Evolutionary conservation across 2,797 vertebrate species (phyloP).

Genomic region (Pangasius djambal): DNA sequence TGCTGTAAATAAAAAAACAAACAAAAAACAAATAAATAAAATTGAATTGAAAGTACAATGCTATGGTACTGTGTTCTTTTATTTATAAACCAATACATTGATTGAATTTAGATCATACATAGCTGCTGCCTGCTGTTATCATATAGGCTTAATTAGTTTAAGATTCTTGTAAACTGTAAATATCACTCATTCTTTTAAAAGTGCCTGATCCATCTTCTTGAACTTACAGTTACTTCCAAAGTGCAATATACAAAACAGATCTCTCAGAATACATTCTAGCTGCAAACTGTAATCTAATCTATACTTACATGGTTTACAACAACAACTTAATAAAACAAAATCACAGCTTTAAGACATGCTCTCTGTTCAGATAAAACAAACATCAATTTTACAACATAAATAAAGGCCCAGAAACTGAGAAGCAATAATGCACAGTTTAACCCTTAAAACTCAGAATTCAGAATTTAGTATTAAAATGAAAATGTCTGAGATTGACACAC

Average conservation of each 20-base stretch:
- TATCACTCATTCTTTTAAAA: conserved; percentile 15
- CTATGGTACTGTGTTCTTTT: neutral
- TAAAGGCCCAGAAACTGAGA: conserved; percentile 46
- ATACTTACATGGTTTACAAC: conserved; percentile 63
- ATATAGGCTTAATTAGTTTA: neutral
- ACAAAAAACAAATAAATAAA: neutral
- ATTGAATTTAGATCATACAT: neutral
- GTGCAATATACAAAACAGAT: conserved; percentile 70
- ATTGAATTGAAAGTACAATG: neutral
- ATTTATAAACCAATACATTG: conserved; percentile 33
- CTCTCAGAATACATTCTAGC: conserved; percentile 64
- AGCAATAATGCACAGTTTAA: conserved; percentile 56
- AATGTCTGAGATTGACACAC: neutral
- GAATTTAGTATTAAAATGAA: neutral
- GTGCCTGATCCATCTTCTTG: neutral
- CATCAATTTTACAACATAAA: conserved; percentile 71
- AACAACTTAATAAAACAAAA: conserved; percentile 50
- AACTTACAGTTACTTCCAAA: conserved; percentile 77
- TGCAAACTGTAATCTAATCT: conserved; percentile 63
- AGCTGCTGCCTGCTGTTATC: conserved; percentile 24
- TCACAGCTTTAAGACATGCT: conserved; percentile 64
- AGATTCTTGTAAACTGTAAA: conserved; percentile 27
- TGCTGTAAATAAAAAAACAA: too few species aligned
- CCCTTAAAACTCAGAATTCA: conserved; percentile 18
- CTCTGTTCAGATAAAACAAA: conserved; percentile 69